phyloP scores from a whole-genome alignment of 2,113 vertebrate species.

The Acrocephalus arundinaceus region DNA sequence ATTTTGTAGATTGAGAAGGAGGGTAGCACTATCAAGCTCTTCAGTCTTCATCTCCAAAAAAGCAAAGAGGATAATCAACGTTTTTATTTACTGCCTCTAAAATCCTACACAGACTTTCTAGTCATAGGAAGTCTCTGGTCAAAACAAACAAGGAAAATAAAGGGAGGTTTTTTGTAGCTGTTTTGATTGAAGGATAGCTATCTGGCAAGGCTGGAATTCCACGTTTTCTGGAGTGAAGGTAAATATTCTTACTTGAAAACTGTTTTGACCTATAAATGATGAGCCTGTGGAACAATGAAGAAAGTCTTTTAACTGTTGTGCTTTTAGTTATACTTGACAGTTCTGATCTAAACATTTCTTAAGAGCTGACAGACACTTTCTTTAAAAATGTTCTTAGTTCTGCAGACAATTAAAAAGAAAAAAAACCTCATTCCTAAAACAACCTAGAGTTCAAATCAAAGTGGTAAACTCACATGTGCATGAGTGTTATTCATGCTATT shows the following conservation, averaged over 20 bases:
- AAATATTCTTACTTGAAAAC: conserved; percentile 16
- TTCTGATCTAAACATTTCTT: conserved; percentile 49
- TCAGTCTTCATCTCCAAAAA: neutral
- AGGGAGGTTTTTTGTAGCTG: neutral
- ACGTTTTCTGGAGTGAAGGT: neutral
- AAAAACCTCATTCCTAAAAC: neutral
- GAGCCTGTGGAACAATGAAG: conserved; percentile 11
- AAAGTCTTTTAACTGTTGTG: conserved; percentile 40
- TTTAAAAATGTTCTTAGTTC: conserved; percentile 19
- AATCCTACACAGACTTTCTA: neutral
- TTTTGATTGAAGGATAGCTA: neutral
- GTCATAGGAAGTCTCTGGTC: neutral
- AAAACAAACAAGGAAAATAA: neutral
- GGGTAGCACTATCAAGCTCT: neutral
- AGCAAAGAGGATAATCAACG: neutral
- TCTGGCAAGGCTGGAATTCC: neutral
- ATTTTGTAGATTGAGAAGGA: neutral
- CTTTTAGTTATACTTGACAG: conserved; percentile 35
- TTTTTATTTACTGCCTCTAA: neutral
- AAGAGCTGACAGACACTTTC: conserved; percentile 4
- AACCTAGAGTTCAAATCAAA: conserved; percentile 26
- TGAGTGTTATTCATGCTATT: neutral
- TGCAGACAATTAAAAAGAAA: conserved; percentile 2
- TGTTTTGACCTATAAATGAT: conserved; percentile 31
- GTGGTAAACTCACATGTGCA: neutral